A percentile compares a stretch with the other conserved stretches of the same genome.
Conservation (phyloP, 1,140 invertebrate genomes). For the Octopus sinensis region DNA sequence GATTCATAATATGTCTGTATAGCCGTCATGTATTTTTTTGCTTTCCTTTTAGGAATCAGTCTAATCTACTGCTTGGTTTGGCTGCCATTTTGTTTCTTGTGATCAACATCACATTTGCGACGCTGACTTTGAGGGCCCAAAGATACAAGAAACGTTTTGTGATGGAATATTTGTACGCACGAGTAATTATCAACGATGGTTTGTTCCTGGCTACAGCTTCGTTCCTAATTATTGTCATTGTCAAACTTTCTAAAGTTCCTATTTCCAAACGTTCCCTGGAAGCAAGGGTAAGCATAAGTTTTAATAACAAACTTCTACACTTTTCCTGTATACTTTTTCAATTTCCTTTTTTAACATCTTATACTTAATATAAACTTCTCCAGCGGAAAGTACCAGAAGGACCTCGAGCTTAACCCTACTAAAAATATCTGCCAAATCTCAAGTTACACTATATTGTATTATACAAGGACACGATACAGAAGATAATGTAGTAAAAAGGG, state of each 20-base stretch:
- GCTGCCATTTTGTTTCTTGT: conserved; percentile 48
- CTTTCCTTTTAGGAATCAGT: conserved; percentile 32
- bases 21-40: conserved; percentile 1
- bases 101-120: conserved; percentile 49
- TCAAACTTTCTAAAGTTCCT: conserved; percentile 50
- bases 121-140: conserved; percentile 35
- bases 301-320: not conserved
- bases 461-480: too few species aligned
- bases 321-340: not conserved
- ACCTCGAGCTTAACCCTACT: too few species aligned
- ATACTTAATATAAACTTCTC: too few species aligned
- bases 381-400: too few species aligned
- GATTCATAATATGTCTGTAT: too few species aligned
- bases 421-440: too few species aligned
- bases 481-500: too few species aligned
- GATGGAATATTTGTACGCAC: conserved; percentile 35
- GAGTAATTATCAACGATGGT: conserved; percentile 53
- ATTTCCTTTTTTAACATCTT: too few species aligned
- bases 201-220: conserved; percentile 52
- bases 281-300: conserved; percentile 46
- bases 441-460: too few species aligned
- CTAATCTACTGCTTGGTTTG: conserved; percentile 36
- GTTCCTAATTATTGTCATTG: conserved; percentile 50
- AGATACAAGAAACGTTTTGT: conserved; percentile 25
- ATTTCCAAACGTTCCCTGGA: conserved; percentile 50